Evolutionary conservation across 2,888 invertebrate species (phyloP).

Genomic region (Cephus spinipes): DNA sequence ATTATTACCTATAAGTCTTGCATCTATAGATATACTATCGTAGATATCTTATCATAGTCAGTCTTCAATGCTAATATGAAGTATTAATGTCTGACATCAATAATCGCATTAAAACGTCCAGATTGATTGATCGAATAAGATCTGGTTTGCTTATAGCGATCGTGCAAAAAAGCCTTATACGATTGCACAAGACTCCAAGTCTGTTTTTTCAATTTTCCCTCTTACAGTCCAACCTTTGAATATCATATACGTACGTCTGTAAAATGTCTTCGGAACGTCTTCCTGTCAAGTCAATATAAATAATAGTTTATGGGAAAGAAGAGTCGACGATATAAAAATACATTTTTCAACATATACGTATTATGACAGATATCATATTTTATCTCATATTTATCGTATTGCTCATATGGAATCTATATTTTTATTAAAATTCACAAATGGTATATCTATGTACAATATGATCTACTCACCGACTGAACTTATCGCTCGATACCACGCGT

Average conservation of each 20-base stretch:
- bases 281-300: not conserved
- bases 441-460: not conserved
- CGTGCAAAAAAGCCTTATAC: not conserved
- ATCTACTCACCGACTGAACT: not conserved
- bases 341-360: not conserved
- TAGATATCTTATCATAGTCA: too few relatives aligned
- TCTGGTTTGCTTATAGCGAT: not conserved
- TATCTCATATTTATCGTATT: too few relatives aligned
- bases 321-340: not conserved
- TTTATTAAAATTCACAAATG: not conserved
- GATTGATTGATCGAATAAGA: not conserved
- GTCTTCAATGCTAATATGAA: not conserved
- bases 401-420: not conserved
- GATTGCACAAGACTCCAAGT: not conserved
- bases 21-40: not conserved
- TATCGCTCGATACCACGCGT: not conserved
- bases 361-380: too few relatives aligned
- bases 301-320: not conserved
- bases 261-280: not conserved
- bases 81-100: not conserved
- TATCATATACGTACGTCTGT: not conserved
- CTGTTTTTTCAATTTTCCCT: not conserved
- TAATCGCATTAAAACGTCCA: not conserved
- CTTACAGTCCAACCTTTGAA: not conserved
- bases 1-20: not conserved